Percentiles rank a stretch among this genome's conserved stretches.
phyloP scores from a whole-genome alignment of 2,888 invertebrate genomes.

The Dryocosmus kuriphilus region DNA sequence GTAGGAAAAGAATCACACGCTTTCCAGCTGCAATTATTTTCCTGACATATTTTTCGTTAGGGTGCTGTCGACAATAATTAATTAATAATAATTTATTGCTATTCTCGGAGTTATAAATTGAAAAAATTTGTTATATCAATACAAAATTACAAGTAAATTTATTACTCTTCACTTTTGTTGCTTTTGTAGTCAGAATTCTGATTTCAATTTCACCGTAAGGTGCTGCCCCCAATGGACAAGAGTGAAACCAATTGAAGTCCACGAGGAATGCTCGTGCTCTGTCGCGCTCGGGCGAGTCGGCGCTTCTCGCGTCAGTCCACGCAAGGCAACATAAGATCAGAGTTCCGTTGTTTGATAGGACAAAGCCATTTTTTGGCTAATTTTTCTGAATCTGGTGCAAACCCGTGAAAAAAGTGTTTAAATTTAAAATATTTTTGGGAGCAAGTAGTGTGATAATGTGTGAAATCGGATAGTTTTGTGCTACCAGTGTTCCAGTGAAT shows the following conservation, averaged over 20 bases:
- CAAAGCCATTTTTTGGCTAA: slow-evolving; percentile 26
- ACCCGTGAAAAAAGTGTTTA: slow-evolving; percentile 5
- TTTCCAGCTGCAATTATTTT: too few relatives aligned
- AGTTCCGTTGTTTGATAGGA: slow-evolving; percentile 1
- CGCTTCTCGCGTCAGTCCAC: slow-evolving; percentile 2
- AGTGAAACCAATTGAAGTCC: slow-evolving; percentile 4
- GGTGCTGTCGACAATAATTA: too few relatives aligned
- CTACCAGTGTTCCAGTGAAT: slow-evolving; percentile 3
- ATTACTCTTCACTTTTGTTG: too few relatives aligned
- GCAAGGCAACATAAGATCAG: slow-evolving; percentile 11
- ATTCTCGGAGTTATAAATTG: too few relatives aligned
- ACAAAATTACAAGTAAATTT: too few relatives aligned
- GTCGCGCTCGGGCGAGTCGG: too few relatives aligned
- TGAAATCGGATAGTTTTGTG: slow-evolving; percentile 3
- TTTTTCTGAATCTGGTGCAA: slow-evolving; percentile 19
- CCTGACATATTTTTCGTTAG: too few relatives aligned
- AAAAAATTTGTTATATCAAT: too few relatives aligned
- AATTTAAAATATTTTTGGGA: not conserved
- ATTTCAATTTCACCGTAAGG: too few relatives aligned
- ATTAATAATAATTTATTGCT: too few relatives aligned
- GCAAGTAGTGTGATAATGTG: slow-evolving; percentile 15
- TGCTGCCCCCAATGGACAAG: not conserved
- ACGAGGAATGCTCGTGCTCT: not conserved
- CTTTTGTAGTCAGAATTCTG: too few relatives aligned
- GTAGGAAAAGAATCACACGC: too few relatives aligned